Evolutionary conservation across 2,113 vertebrate species (phyloP).

Genomic region (Sciurus niger): DNA sequence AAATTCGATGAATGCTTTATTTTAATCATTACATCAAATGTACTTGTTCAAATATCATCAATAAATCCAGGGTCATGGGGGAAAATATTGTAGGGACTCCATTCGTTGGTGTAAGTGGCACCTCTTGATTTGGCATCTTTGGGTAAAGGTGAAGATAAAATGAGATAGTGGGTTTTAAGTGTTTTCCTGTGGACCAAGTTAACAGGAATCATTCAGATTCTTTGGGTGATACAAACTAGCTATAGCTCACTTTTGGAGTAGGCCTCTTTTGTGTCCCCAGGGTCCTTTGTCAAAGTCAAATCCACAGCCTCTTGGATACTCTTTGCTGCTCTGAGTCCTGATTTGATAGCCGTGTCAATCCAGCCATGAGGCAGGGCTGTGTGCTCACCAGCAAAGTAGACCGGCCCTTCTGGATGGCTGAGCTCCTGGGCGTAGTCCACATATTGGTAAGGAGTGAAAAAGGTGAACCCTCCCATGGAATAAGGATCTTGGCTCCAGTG

Average conservation of each 20-base stretch:
- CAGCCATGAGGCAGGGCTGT: conserved; percentile 90
- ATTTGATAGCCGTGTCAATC: conserved; percentile 93
- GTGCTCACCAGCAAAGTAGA: conserved; percentile 93
- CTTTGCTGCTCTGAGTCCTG: conserved; percentile 88
- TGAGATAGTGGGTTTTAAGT: background rate
- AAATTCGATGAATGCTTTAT: background rate
- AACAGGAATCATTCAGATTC: background rate
- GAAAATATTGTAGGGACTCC: background rate
- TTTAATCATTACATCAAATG: background rate
- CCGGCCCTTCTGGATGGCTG: conserved; percentile 86
- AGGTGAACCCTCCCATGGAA: conserved; percentile 90
- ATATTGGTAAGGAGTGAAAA: conserved; percentile 92
- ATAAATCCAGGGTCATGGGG: background rate
- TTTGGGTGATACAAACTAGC: background rate
- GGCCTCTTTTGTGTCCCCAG: background rate
- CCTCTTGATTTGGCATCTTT: background rate
- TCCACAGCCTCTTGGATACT: conserved; percentile 86
- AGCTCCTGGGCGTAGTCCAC: conserved; percentile 86
- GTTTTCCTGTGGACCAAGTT: background rate
- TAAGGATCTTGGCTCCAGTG: conserved; percentile 91
- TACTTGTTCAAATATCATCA: background rate
- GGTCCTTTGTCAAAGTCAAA: background rate
- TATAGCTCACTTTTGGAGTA: conserved; percentile 44
- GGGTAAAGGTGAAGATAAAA: background rate
- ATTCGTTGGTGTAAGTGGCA: background rate